These are phyloP conservation scores for Sander lucioperca DNA, from an alignment of 2,113 vertebrate genomes.

Conservation along the genomic window DNA sequence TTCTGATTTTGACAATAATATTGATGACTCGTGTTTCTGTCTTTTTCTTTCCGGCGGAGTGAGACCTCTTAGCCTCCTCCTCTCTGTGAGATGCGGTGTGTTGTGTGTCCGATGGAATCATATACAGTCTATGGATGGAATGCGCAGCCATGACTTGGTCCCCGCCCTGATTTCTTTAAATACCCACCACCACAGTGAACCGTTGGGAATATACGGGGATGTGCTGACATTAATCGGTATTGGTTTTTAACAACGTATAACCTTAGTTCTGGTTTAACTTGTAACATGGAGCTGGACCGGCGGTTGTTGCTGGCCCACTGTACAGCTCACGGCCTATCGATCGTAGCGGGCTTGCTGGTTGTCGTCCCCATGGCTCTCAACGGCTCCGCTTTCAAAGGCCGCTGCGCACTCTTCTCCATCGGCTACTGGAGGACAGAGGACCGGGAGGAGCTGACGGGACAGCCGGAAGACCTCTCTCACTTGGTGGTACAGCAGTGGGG, in stretches of 20 bases:
- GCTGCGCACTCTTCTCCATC: constrained; percentile 83
- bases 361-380: constrained; percentile 87
- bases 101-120: constrained; percentile 41
- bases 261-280: not conserved
- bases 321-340: constrained; percentile 79
- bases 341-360: constrained; percentile 79
- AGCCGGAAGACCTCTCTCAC: constrained; percentile 56
- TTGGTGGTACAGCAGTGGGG: constrained; percentile 86
- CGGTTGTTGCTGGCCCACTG: constrained; percentile 84
- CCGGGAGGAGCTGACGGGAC: constrained; percentile 46
- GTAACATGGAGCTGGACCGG: constrained; percentile 82
- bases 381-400: constrained; percentile 86
- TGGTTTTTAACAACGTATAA: not conserved
- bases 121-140: too few relatives aligned
- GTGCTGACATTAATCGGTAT: not conserved
- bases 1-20: not conserved
- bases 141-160: not conserved
- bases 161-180: constrained; percentile 53
- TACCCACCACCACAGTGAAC: not conserved
- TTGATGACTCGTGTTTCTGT: not conserved
- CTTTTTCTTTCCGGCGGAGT: constrained; percentile 11
- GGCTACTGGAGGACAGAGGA: constrained; percentile 83
- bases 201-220: not conserved
- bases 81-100: constrained; percentile 5
- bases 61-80: not conserved